A percentile compares a stretch with the other conserved stretches of the same genome.
phyloP scores from a whole-genome alignment of 2,113 vertebrate genomes.

The Sula dactylatra region DNA sequence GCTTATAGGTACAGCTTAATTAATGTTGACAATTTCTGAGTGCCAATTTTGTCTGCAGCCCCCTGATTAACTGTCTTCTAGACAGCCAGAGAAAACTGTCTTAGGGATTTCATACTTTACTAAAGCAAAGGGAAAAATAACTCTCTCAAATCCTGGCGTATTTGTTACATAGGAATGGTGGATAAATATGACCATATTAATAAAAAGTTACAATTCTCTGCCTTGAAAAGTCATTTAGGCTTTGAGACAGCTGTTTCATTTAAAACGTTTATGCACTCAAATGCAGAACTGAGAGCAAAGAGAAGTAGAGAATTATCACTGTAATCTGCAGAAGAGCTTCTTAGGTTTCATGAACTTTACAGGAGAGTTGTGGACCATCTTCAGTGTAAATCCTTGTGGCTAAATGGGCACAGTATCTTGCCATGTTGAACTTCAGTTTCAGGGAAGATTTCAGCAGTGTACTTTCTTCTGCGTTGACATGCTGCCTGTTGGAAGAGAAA shows the following conservation, averaged over 20 bases:
- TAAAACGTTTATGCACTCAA: not conserved
- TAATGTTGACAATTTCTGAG: not conserved
- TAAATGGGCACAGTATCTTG: not conserved
- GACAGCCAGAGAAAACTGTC: not conserved
- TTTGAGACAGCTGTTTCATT: conserved; percentile 6
- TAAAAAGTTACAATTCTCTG: not conserved
- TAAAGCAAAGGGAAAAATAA: not conserved
- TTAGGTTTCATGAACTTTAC: not conserved
- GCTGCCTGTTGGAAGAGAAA: not conserved
- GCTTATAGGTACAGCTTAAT: not conserved
- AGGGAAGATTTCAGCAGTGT: not conserved
- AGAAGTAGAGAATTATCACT: not conserved
- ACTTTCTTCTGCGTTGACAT: not conserved
- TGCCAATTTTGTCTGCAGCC: not conserved
- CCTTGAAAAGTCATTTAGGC: conserved; percentile 20
- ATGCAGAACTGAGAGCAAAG: not conserved
- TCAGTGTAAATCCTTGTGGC: not conserved
- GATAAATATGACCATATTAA: not conserved
- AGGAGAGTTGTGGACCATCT: not conserved
- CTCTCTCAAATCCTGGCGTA: not conserved
- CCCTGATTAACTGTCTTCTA: not conserved
- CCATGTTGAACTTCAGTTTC: not conserved
- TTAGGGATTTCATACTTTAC: not conserved
- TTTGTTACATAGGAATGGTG: not conserved
- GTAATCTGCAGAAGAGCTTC: not conserved